These are phyloP conservation scores for Sialia sialis DNA, from an alignment of 2,113 vertebrate genomes.

Conservation along the genomic window DNA sequence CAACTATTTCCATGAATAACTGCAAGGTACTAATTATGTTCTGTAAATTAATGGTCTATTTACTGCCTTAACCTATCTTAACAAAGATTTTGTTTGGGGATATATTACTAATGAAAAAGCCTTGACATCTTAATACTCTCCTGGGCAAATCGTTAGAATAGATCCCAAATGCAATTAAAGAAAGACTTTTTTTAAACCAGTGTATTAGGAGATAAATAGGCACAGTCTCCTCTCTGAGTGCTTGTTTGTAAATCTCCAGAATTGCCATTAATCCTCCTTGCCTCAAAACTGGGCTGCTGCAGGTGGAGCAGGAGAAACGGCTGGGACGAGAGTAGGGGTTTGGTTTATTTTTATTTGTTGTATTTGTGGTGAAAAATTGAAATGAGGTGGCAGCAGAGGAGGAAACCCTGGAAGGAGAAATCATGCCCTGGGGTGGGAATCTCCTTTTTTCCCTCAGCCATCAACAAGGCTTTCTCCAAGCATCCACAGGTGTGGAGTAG, in stretches of 20 bases:
- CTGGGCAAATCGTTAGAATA: slow-evolving; percentile 63
- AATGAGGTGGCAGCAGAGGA: not conserved
- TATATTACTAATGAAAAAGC: slow-evolving; percentile 62
- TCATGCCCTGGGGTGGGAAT: not conserved
- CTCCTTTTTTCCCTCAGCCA: not conserved
- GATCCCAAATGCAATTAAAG: slow-evolving; percentile 69
- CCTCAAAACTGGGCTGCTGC: not conserved
- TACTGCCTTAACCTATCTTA: slow-evolving; percentile 55
- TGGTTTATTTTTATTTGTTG: not conserved
- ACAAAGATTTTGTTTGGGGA: slow-evolving; percentile 60
- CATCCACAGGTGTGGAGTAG: not conserved
- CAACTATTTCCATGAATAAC: slow-evolving; percentile 37
- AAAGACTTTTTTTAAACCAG: slow-evolving; percentile 5
- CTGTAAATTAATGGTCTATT: slow-evolving; percentile 66
- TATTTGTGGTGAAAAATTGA: not conserved
- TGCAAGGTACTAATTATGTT: slow-evolving; percentile 63
- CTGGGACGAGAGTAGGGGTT: not conserved
- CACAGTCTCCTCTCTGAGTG: not conserved
- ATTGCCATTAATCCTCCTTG: slow-evolving; percentile 23
- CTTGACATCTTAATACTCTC: slow-evolving; percentile 60
- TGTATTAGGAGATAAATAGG: slow-evolving; percentile 59
- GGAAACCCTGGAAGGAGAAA: not conserved
- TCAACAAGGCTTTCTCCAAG: not conserved
- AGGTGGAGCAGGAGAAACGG: not conserved
- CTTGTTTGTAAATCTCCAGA: slow-evolving; percentile 45